Evolutionary conservation across 2,888 invertebrate genomes (phyloP).

Genomic region (Patella pellucida): DNA sequence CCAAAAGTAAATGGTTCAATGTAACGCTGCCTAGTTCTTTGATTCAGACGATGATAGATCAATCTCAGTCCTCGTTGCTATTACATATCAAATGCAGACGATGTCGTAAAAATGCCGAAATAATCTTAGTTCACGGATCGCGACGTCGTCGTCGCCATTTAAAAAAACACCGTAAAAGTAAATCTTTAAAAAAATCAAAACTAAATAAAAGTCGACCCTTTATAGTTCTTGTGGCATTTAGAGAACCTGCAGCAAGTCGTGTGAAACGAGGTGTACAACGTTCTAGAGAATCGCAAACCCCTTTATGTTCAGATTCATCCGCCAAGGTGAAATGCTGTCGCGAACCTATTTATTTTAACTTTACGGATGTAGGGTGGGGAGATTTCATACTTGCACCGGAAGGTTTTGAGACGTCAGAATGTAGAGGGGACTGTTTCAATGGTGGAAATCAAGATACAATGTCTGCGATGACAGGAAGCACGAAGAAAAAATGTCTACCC

Average conservation of each 20-base stretch:
- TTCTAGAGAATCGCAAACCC: background rate
- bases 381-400: background rate
- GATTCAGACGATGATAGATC: background rate
- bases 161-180: background rate
- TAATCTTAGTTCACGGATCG: background rate
- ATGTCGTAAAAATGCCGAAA: background rate
- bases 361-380: background rate
- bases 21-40: background rate
- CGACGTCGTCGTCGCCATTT: background rate
- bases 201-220: constrained; percentile 1
- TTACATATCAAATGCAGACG: constrained; percentile 1
- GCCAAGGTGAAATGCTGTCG: background rate
- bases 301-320: background rate
- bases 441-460: too few relatives aligned
- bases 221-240: background rate
- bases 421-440: background rate
- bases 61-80: background rate
- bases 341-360: background rate
- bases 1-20: background rate
- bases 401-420: background rate
- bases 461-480: too few relatives aligned
- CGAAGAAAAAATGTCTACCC: too few relatives aligned
- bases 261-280: background rate
- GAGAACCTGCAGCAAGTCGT: background rate
- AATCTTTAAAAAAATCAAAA: background rate